Evolutionary conservation across 1,140 invertebrate genomes (phyloP).

Genomic region (Coboldia fuscipes): DNA sequence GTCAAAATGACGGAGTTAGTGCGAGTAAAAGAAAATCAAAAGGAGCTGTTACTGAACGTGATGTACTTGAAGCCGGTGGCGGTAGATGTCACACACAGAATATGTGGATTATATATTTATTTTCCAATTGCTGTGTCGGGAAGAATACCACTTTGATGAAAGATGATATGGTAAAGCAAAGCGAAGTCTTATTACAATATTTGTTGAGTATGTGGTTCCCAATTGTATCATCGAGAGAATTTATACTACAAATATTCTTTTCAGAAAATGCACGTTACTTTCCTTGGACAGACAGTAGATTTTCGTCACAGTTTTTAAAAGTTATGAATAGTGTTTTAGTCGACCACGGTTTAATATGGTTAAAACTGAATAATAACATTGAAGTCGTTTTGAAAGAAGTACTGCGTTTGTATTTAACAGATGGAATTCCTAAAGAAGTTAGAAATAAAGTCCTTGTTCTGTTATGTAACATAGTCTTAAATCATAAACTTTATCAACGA

Average conservation of each 20-base stretch:
- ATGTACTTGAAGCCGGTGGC: constrained; percentile 5
- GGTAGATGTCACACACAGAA: constrained; percentile 13
- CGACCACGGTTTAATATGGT: constrained; percentile 16
- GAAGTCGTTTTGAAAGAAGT: constrained; percentile 9
- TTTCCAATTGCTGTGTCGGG: too few relatives aligned
- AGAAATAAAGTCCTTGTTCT: constrained; percentile 15
- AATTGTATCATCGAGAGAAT: constrained; percentile 5
- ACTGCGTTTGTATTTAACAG: constrained; percentile 9
- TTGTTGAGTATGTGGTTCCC: too few relatives aligned
- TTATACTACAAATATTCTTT: constrained; percentile 6
- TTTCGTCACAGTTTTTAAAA: constrained; percentile 12
- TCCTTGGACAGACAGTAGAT: constrained; percentile 9
- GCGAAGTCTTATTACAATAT: too few relatives aligned
- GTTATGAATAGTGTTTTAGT: constrained; percentile 21
- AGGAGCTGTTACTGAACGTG: constrained; percentile 4
- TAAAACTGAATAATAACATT: constrained; percentile 12
- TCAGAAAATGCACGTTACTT: constrained; percentile 9
- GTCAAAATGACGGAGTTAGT: constrained; percentile 7
- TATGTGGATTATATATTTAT: constrained; percentile 10
- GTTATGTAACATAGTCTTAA: constrained; percentile 22
- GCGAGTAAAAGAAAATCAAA: constrained; percentile 18
- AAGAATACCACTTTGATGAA: too few relatives aligned
- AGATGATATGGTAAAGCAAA: too few relatives aligned
- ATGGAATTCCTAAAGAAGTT: constrained; percentile 11
- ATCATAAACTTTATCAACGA: constrained; percentile 15